phyloP scores from a whole-genome alignment of 2,888 invertebrate species.

The Deroplatys truncata region DNA sequence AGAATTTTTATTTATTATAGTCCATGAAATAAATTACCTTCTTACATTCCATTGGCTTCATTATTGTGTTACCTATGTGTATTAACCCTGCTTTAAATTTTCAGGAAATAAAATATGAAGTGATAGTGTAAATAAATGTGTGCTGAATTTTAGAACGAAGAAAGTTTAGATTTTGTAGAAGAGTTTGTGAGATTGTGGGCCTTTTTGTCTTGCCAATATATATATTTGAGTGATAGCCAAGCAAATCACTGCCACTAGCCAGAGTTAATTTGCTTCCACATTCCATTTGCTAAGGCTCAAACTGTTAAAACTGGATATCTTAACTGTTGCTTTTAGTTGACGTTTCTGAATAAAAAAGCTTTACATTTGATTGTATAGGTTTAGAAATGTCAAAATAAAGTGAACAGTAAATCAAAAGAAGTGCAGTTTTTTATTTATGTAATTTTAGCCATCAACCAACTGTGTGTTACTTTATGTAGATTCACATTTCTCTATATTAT shows the following conservation, averaged over 20 bases:
- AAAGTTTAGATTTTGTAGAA: neutral
- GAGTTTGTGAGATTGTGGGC: neutral
- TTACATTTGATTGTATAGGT: conserved; percentile 1
- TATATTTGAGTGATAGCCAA: neutral
- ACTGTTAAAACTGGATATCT: neutral
- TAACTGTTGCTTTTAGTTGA: neutral
- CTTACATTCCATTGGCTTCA: neutral
- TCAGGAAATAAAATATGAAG: neutral
- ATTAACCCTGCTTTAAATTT: neutral
- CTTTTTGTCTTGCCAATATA: neutral
- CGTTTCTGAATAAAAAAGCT: neutral
- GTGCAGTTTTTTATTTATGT: neutral
- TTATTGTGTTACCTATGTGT: neutral
- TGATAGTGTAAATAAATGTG: neutral
- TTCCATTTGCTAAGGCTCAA: neutral
- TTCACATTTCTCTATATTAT: too few species aligned
- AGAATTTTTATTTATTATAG: neutral
- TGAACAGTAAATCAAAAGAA: neutral
- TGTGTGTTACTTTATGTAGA: too few species aligned
- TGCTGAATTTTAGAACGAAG: neutral
- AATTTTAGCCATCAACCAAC: neutral
- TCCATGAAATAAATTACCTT: neutral
- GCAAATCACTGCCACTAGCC: neutral
- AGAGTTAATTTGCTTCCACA: neutral
- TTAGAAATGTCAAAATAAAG: neutral